These are phyloP conservation scores for Tigriopus japonicus DNA, from an alignment of 1,140 invertebrate genomes.

Conservation along the genomic window DNA sequence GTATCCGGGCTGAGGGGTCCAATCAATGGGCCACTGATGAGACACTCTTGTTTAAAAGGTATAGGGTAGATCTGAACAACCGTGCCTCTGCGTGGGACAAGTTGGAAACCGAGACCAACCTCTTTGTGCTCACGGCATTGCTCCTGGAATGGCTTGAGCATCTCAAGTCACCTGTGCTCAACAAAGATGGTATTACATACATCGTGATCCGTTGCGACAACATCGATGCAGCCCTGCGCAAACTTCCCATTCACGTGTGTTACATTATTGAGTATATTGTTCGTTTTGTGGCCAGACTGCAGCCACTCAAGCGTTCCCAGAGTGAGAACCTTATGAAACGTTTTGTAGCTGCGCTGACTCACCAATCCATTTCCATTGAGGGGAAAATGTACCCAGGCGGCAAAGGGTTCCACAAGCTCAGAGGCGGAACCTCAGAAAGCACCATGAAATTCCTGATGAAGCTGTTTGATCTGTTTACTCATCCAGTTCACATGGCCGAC, in stretches of 20 bases:
- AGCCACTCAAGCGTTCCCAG: conserved; percentile 31
- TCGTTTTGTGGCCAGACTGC: conserved; percentile 42
- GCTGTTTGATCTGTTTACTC: conserved; percentile 11
- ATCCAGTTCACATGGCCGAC: too few relatives aligned
- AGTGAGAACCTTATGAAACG: conserved; percentile 38
- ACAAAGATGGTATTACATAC: conserved; percentile 41
- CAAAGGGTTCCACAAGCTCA: conserved; percentile 19
- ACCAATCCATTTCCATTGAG: conserved; percentile 38
- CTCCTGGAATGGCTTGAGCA: conserved; percentile 49
- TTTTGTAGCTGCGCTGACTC: conserved; percentile 40
- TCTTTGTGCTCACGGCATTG: conserved; percentile 30
- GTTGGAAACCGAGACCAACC: conserved; percentile 41
- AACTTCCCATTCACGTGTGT: conserved; percentile 35
- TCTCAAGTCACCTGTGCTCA: conserved; percentile 42
- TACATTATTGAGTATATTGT: neutral
- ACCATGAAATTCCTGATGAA: conserved; percentile 4
- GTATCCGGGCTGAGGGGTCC: neutral
- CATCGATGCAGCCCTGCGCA: conserved; percentile 36
- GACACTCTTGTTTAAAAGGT: conserved; percentile 29
- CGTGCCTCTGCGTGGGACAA: conserved; percentile 42
- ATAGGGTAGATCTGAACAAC: conserved; percentile 42
- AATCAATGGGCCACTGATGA: conserved; percentile 23
- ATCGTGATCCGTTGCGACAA: conserved; percentile 33
- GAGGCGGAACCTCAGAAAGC: neutral
- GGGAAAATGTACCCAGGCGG: conserved; percentile 33